Conservation (phyloP, 2,888 invertebrate genomes). For the Tyria jacobaeae region DNA sequence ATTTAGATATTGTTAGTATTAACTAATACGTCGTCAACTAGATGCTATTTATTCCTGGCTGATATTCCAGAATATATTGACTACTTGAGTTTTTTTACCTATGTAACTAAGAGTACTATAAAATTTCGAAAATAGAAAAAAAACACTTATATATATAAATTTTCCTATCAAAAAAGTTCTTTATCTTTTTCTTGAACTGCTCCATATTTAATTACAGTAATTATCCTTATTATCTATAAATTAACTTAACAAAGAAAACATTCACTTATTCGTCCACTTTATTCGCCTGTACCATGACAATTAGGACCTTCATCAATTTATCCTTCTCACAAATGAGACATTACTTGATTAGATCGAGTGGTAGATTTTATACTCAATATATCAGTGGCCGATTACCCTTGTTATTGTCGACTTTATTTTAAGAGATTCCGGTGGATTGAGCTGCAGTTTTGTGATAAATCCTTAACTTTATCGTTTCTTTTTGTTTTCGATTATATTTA, state of each 20-base stretch:
- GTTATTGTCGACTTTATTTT: neutral
- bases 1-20: too few relatives aligned
- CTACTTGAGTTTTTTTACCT: too few relatives aligned
- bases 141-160: too few relatives aligned
- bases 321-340: conserved; percentile 37
- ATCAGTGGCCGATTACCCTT: conserved; percentile 26
- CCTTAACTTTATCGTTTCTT: neutral
- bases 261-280: conserved; percentile 4
- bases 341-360: conserved; percentile 43
- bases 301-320: conserved; percentile 23
- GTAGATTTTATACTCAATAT: conserved; percentile 34
- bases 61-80: too few relatives aligned
- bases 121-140: too few relatives aligned
- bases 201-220: too few relatives aligned
- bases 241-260: conserved; percentile 11
- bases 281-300: conserved; percentile 3
- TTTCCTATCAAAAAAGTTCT: too few relatives aligned
- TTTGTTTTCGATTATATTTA: neutral
- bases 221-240: conserved; percentile 8
- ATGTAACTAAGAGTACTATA: too few relatives aligned
- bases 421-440: neutral
- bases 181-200: too few relatives aligned
- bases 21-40: too few relatives aligned
- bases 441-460: neutral
- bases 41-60: too few relatives aligned